Evolutionary conservation across 2,113 vertebrate species (phyloP), one percentile per base, ranked within the genome.

Genomic region (Carettochelys insculpta): DNA sequence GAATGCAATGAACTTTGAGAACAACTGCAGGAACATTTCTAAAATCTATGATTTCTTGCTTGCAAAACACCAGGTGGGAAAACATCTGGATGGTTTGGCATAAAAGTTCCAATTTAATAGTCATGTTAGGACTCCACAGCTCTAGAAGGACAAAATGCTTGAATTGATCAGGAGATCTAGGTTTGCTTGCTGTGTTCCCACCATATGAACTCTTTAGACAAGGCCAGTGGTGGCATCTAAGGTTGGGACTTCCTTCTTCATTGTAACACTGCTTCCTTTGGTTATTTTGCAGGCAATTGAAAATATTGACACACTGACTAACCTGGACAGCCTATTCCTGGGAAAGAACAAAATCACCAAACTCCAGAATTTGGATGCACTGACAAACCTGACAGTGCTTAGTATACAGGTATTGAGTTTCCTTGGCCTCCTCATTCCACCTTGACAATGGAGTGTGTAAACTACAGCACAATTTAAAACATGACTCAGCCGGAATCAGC

Each of bases 271-370:
- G 5, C 68, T 31, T 81, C 3, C 84, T 76, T 3, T 89, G 68
- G 19, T 94, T 12, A 0, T 76, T 88, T 91, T 87, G 34, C 96
- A 99, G 99, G 98, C 97, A 12, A 99, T 99, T 78, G 99, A 99
- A 86, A 99, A 99, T 90, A 98, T 99, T 0, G 99, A 99, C 84
- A 8, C 96, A 0, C 97, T 99, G 88, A 58, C 98, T 51, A 98
- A 98, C 68, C 97, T 99, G 92, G 98, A 99, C 95, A 99, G 99
- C 95, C 97, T 99, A 96, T 99, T 99, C 96, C 97, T 99, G 94
- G 99, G 99, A 12, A 99, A 99, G 90, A 99, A 99, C 97, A 99
- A 99, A 98, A 99, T 99, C 96, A 98, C 98, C n/a, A 98, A 98
- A 89, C 97, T 99, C 52, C 99, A 99, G 98, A 99, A 99, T 94